Percentiles rank a stretch among this genome's conserved stretches.
phyloP scores from a whole-genome alignment of 2,888 invertebrate species.

The Epirrhoe tristata region DNA sequence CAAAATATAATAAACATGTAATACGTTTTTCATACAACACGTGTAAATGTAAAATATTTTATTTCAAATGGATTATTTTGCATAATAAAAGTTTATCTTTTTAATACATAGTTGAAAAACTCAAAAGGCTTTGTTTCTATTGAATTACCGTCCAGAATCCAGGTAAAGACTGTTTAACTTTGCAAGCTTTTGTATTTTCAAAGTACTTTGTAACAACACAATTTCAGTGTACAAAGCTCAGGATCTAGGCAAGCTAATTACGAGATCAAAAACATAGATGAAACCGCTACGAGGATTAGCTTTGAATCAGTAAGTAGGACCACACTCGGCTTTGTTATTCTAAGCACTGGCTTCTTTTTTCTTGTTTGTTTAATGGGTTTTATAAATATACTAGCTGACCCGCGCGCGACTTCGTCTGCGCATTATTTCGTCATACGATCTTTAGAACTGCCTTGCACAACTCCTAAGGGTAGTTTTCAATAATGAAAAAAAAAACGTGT shows the following conservation, averaged over 20 bases:
- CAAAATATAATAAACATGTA: not conserved
- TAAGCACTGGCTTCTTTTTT: slow-evolving; percentile 23
- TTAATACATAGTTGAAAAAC: no score
- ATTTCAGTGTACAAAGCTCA: slow-evolving; percentile 43
- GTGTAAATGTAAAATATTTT: not conserved
- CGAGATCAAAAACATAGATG: slow-evolving; percentile 60
- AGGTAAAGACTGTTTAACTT: slow-evolving; percentile 3
- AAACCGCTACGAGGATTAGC: slow-evolving; percentile 48
- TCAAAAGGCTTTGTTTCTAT: not conserved
- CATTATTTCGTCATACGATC: no score
- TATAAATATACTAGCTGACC: not conserved
- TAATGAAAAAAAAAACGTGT: no score
- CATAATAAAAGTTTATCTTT: no score
- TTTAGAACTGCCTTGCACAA: no score
- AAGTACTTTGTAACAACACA: slow-evolving; percentile 34
- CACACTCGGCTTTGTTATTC: slow-evolving; percentile 35
- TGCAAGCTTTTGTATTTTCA: slow-evolving; percentile 29
- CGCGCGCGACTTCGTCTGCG: no score
- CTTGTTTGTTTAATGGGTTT: slow-evolving; percentile 4
- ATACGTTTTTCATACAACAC: not conserved
- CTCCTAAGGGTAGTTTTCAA: no score
- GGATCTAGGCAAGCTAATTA: slow-evolving; percentile 54
- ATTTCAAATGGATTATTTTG: no score
- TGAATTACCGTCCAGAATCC: slow-evolving; percentile 15
- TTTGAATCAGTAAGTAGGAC: slow-evolving; percentile 44